These are phyloP conservation scores for Diplosoma virens DNA, from an alignment of 23 tunicate species.

Conservation along the genomic window DNA sequence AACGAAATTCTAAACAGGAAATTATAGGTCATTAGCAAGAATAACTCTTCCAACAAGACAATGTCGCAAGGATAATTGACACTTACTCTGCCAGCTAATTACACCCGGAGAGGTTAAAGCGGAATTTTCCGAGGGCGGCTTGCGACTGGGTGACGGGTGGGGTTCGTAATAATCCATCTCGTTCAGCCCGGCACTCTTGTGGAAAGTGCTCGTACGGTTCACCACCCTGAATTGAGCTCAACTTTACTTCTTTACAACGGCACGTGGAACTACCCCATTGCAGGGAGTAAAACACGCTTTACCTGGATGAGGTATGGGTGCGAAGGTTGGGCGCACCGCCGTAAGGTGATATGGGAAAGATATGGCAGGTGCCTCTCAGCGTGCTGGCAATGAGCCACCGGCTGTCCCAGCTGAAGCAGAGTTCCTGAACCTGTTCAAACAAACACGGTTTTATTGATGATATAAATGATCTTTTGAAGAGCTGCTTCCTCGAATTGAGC, in stretches of 20 bases:
- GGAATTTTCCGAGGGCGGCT: slow-evolving; percentile 30
- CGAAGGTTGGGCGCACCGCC: slow-evolving; percentile 89
- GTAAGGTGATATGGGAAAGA: slow-evolving; percentile 82
- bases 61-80: no score
- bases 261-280: neutral
- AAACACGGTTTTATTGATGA: neutral
- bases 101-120: slow-evolving; percentile 44
- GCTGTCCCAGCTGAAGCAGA: slow-evolving; percentile 79
- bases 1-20: no score
- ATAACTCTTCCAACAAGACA: no score
- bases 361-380: slow-evolving; percentile 87
- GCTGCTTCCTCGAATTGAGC: neutral
- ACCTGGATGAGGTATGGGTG: slow-evolving; percentile 83
- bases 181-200: slow-evolving; percentile 89
- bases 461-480: neutral
- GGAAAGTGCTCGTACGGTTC: slow-evolving; percentile 69
- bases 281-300: neutral
- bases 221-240: slow-evolving; percentile 43
- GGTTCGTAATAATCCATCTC: slow-evolving; percentile 56
- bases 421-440: slow-evolving; percentile 63
- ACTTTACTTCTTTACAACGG: neutral
- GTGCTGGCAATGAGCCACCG: slow-evolving; percentile 94
- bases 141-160: slow-evolving; percentile 20
- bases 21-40: no score
- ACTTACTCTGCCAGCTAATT: slow-evolving; percentile 50